phyloP scores from a whole-genome alignment of 1,140 invertebrate species.

The Xylocopa sonorina region DNA sequence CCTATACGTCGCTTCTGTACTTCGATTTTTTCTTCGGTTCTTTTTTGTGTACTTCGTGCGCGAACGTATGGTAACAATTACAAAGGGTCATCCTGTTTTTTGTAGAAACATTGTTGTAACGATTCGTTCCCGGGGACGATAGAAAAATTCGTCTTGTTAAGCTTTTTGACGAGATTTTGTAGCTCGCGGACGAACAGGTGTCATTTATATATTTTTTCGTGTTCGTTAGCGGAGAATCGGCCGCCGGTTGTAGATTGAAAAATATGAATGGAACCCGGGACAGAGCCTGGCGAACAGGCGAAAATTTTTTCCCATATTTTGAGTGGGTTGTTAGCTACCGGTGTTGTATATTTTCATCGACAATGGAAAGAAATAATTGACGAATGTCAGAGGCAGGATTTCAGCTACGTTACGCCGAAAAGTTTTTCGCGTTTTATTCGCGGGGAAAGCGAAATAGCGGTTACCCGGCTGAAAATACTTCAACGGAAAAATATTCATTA shows the following conservation, averaged over 20 bases:
- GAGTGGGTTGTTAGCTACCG: neutral
- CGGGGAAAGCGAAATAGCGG: neutral
- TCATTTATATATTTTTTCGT: conserved; percentile 2
- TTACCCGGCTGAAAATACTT: too few relatives aligned
- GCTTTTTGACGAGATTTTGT: neutral
- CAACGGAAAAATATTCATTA: too few relatives aligned
- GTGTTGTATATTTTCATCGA: neutral
- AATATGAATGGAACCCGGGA: neutral
- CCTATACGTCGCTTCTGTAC: neutral
- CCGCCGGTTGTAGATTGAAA: neutral
- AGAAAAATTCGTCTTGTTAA: neutral
- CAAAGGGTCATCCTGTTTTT: neutral
- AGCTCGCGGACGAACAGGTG: neutral
- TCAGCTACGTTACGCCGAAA: neutral
- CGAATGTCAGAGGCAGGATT: neutral
- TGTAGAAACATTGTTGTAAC: neutral
- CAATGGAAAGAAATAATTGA: neutral
- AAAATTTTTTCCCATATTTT: conserved; percentile 11
- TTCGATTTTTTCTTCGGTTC: neutral
- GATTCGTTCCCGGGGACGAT: too few relatives aligned
- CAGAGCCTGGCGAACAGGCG: too few relatives aligned
- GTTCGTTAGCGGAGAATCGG: conserved; percentile 1
- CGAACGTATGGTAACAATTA: too few relatives aligned
- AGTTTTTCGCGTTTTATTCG: neutral
- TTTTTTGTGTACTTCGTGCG: neutral